These are phyloP conservation scores for Peromyscus californicus DNA, from an alignment of 2,113 vertebrate genomes.

Conservation along the genomic window DNA sequence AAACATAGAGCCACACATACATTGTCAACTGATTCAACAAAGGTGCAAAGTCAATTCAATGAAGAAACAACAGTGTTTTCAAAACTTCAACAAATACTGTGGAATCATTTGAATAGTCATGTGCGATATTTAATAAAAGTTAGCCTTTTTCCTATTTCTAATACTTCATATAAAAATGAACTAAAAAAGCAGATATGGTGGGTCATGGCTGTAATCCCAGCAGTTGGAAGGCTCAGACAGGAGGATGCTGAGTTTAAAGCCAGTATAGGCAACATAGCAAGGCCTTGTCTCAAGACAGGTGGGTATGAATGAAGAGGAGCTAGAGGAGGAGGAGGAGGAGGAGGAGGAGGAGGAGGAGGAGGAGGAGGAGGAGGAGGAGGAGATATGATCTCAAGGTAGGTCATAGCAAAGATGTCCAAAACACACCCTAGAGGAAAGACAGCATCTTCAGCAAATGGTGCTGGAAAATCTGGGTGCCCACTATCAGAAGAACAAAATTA, in stretches of 20 bases:
- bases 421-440: neutral
- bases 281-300: neutral
- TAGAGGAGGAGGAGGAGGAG: neutral
- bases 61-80: neutral
- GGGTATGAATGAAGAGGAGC: neutral
- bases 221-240: neutral
- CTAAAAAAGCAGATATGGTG: neutral
- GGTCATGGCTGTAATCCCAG: neutral
- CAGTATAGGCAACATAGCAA: neutral
- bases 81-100: constrained; percentile 52
- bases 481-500: neutral
- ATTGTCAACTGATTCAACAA: constrained; percentile 39
- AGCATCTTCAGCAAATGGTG: neutral
- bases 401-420: neutral
- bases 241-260: neutral
- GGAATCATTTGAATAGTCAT: neutral
- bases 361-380: neutral
- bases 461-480: neutral
- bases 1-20: neutral
- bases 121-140: neutral
- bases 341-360: too few relatives aligned
- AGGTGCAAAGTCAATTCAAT: constrained; percentile 10
- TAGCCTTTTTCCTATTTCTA: neutral
- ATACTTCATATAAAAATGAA: constrained; percentile 31
- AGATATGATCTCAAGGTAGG: neutral